Evolutionary conservation across 2,113 vertebrate species (phyloP).

Genomic region (Morone saxatilis): DNA sequence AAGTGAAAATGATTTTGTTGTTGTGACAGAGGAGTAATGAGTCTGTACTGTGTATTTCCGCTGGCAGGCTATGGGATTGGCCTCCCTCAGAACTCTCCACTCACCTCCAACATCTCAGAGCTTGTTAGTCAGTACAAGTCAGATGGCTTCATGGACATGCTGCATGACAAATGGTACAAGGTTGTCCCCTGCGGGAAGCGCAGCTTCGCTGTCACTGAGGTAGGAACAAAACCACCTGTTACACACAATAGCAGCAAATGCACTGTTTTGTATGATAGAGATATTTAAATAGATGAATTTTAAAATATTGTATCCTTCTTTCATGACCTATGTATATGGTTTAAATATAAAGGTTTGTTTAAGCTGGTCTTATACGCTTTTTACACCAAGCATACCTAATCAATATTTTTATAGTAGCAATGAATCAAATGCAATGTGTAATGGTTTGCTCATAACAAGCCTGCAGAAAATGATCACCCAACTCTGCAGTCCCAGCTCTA

Average conservation of each 20-base stretch:
- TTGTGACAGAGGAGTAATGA: slow-evolving; percentile 29
- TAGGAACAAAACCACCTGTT: slow-evolving; percentile 68
- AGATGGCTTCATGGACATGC: slow-evolving; percentile 96
- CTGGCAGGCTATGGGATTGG: slow-evolving; percentile 95
- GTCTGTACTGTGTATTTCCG: background rate
- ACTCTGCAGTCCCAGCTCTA: background rate
- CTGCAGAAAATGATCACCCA: background rate
- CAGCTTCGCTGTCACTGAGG: slow-evolving; percentile 97
- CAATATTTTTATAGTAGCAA: background rate
- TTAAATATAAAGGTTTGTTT: background rate
- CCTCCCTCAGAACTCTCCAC: slow-evolving; percentile 94
- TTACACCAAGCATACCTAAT: background rate
- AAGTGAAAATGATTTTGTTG: slow-evolving; percentile 1
- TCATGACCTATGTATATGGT: background rate
- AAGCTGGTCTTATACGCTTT: background rate
- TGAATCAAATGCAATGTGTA: background rate
- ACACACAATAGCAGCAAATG: background rate
- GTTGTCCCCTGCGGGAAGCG: slow-evolving; percentile 97
- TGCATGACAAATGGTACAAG: slow-evolving; percentile 99
- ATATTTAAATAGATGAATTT: background rate
- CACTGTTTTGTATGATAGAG: background rate
- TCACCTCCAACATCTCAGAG: slow-evolving; percentile 97
- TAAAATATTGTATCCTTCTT: background rate
- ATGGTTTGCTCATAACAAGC: background rate
- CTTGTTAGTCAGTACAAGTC: slow-evolving; percentile 98